phyloP scores from a whole-genome alignment of 1,140 invertebrate species.

The Phocides pigmalion region DNA sequence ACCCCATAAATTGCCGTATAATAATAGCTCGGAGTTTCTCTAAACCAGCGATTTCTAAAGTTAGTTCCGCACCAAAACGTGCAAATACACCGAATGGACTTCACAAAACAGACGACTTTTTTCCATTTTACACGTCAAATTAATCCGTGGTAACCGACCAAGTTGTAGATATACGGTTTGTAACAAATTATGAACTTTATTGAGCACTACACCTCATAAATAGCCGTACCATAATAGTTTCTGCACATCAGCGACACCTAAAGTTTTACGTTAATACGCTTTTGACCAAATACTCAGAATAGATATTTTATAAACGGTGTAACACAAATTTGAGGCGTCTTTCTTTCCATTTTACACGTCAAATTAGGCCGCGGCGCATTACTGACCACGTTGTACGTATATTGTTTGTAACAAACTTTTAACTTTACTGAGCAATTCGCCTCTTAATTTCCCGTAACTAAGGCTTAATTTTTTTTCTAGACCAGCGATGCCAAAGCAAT shows the following conservation, averaged over 20 bases:
- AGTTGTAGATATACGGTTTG: slow-evolving; percentile 80
- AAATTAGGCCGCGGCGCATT: no score
- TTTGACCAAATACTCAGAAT: background rate
- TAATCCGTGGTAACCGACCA: slow-evolving; percentile 59
- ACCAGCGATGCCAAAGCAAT: background rate
- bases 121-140: slow-evolving; percentile 65
- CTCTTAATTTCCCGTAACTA: background rate
- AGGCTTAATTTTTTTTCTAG: background rate
- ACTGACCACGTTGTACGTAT: background rate
- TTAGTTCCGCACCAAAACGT: no score
- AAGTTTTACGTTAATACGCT: no score
- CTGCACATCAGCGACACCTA: slow-evolving; percentile 25
- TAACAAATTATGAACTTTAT: slow-evolving; percentile 70
- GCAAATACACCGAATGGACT: no score
- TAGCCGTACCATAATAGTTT: slow-evolving; percentile 79
- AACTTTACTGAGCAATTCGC: slow-evolving; percentile 1
- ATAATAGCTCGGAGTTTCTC: slow-evolving; percentile 77
- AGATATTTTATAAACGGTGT: background rate
- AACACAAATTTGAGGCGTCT: no score
- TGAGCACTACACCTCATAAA: slow-evolving; percentile 76
- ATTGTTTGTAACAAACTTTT: background rate
- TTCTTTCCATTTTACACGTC: no score
- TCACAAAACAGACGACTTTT: no score
- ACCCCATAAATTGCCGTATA: slow-evolving; percentile 77
- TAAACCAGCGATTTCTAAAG: background rate